Base-by-base conservation (phyloP, 2,888 invertebrate genomes). In the Chirona hameri region DNA sequence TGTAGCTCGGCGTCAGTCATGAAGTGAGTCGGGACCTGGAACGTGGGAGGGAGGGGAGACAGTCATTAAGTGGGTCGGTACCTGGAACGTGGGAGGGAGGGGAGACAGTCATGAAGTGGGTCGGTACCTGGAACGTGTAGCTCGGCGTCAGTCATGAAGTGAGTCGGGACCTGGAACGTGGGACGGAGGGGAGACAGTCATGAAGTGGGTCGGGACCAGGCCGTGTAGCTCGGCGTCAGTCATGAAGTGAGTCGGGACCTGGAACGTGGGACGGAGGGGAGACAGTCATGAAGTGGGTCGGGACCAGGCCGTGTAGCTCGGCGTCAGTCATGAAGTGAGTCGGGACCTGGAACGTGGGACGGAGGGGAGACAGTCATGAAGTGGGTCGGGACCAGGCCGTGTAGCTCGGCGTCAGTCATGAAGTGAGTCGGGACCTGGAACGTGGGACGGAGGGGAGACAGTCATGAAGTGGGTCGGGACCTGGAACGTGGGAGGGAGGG, bases 251-350 rank as follows among this genome's bases (percentile, higher is more conserved):
- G 39, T 76, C 9, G 76, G 76, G 21, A 27, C 76, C 76, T 76
- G 76, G 52, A 39, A 39, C 39, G 39, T 39, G 4, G 39, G 39
- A 39, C 4, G 39, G 39, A 39, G n/a, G n/a, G n/a, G n/a, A n/a
- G n/a, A n/a, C n/a, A n/a, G n/a, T n/a, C n/a, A n/a, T n/a, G n/a
- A n/a, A n/a, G n/a, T n/a, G n/a, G n/a, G n/a, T n/a, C n/a, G n/a
- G n/a, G n/a, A n/a, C n/a, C n/a, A n/a, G n/a, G n/a, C 76, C 76
- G 76, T 76, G 76, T 7, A 76, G 10, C 9, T 76, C 76, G n/a
- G n/a, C n/a, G n/a, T n/a, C n/a, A n/a, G n/a, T n/a, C n/a, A n/a
- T n/a, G n/a, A n/a, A n/a, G n/a, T n/a, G n/a, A n/a, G n/a, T n/a
- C n/a, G n/a, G n/a, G n/a, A n/a, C n/a, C 76, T 0, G 39, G 31